Percentiles rank a stretch among this genome's conserved stretches.
These are phyloP conservation scores for Phataginus tricuspis DNA, from an alignment of 2,797 vertebrate species.

Conservation along the genomic window DNA sequence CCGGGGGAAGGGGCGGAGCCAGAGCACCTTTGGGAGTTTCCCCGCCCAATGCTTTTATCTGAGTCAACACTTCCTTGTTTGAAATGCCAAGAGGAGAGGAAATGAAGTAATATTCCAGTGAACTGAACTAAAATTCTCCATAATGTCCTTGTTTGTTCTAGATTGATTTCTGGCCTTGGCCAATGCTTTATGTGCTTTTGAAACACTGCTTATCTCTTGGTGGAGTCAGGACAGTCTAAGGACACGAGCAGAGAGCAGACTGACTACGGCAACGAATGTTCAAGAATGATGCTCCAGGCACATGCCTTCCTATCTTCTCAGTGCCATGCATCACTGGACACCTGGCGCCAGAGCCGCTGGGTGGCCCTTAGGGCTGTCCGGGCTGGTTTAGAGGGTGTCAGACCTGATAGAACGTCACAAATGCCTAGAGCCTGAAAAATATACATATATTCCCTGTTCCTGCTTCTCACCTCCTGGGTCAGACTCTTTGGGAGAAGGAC, in stretches of 20 bases:
- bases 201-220: background rate
- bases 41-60: background rate
- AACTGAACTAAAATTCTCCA: background rate
- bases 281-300: background rate
- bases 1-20: background rate
- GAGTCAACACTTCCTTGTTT: background rate
- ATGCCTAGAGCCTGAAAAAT: background rate
- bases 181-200: background rate
- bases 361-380: background rate
- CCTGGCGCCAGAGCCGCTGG: background rate
- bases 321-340: no score
- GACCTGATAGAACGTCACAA: background rate
- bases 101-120: background rate
- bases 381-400: background rate
- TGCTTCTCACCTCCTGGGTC: background rate
- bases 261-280: background rate
- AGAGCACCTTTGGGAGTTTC: rapidly evolving
- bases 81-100: background rate
- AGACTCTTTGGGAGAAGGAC: background rate
- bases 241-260: background rate
- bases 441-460: background rate
- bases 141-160: background rate
- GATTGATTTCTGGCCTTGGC: background rate
- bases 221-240: background rate
- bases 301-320: no score